A percentile compares a stretch with the other conserved stretches of the same genome.
phyloP scores from a whole-genome alignment of 2,113 vertebrate species.

The Dipodomys spectabilis region DNA sequence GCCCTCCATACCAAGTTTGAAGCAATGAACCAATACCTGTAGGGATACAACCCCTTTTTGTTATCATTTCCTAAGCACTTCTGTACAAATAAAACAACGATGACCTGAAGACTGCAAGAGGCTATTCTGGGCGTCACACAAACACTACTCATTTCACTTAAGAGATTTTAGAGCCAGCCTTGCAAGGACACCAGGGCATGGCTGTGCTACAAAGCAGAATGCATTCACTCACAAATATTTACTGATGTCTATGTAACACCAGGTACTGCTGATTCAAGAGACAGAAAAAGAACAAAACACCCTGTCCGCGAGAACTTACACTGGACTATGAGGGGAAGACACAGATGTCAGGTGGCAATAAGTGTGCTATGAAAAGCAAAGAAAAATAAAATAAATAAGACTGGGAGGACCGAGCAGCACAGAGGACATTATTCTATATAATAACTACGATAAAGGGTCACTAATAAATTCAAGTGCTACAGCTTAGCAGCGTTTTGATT shows the following conservation, averaged over 20 bases:
- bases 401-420: not conserved
- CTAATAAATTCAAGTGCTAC: not conserved
- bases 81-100: not conserved
- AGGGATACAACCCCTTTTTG: not conserved
- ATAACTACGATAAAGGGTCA: not conserved
- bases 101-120: not conserved
- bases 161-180: not conserved
- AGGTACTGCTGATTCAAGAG: not conserved
- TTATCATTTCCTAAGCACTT: not conserved
- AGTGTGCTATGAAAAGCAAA: slow-evolving; percentile 16
- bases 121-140: not conserved
- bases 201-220: too few relatives aligned
- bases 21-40: too few relatives aligned
- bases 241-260: not conserved
- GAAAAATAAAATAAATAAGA: slow-evolving; percentile 1
- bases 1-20: not conserved
- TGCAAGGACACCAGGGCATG: too few relatives aligned
- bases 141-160: not conserved
- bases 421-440: not conserved
- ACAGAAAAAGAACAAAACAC: slow-evolving; percentile 21
- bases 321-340: not conserved
- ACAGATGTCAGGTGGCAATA: slow-evolving; percentile 18
- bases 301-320: slow-evolving; percentile 4
- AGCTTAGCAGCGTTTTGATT: not conserved
- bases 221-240: not conserved